phyloP scores from a whole-genome alignment of 2,797 vertebrate species.

The Sebastes steindachneri region DNA sequence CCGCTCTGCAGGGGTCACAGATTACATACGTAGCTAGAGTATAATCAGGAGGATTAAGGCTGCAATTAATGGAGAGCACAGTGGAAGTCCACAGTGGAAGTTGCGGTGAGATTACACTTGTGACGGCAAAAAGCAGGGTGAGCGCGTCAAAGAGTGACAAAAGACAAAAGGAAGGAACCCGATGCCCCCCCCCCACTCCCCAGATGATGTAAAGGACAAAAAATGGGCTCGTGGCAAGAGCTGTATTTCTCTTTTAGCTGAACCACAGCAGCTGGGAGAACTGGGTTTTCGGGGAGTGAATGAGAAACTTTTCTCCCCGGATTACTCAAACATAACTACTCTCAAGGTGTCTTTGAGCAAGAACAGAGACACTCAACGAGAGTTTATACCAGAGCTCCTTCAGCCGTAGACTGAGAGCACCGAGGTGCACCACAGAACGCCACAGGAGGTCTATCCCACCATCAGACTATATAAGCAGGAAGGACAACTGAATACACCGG shows the following conservation, averaged over 20 bases:
- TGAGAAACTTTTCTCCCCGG: neutral
- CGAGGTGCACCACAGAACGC: too few relatives aligned
- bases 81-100: neutral
- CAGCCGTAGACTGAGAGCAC: too few relatives aligned
- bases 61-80: slow-evolving; percentile 20
- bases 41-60: slow-evolving; percentile 34
- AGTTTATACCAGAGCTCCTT: too few relatives aligned
- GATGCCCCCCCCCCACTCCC: neutral
- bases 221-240: neutral
- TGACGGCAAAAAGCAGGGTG: neutral
- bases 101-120: neutral
- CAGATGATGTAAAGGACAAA: neutral
- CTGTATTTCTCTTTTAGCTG: neutral
- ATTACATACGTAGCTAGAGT: slow-evolving; percentile 16
- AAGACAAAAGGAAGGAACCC: neutral
- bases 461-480: too few relatives aligned
- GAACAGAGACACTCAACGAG: neutral
- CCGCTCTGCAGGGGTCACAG: slow-evolving; percentile 9
- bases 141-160: neutral
- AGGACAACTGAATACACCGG: too few relatives aligned
- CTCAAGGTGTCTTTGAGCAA: neutral
- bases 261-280: neutral
- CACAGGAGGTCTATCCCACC: too few relatives aligned
- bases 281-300: neutral
- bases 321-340: neutral